Evolutionary conservation across 2,113 vertebrate genomes (phyloP).

Genomic region (Psilopsiagon aymara): DNA sequence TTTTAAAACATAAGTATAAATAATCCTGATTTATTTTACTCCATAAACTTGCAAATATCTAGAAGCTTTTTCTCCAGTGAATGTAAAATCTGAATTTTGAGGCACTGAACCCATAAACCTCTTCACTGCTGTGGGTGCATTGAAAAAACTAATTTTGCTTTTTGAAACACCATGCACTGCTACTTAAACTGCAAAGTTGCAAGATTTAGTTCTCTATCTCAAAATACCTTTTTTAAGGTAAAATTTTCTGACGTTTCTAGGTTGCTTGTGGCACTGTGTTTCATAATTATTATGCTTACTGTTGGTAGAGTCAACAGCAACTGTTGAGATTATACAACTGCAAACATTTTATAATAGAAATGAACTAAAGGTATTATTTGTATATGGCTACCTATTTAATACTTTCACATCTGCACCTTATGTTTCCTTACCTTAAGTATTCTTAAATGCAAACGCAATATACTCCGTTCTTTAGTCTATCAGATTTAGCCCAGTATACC

Average conservation of each 20-base stretch:
- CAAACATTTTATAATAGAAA: background rate
- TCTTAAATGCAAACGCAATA: background rate
- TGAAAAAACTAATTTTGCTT: background rate
- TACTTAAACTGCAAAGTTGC: background rate
- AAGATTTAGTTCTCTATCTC: background rate
- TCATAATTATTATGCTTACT: background rate
- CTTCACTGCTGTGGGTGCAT: background rate
- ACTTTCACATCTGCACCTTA: background rate
- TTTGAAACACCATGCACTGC: background rate
- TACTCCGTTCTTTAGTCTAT: background rate
- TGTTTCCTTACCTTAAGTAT: background rate
- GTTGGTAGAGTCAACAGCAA: background rate
- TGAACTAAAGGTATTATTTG: background rate
- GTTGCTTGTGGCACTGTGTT: background rate
- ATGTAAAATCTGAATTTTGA: background rate
- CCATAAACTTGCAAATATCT: background rate
- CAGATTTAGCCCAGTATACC: background rate
- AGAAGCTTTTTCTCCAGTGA: background rate
- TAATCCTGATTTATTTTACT: background rate
- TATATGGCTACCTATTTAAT: background rate
- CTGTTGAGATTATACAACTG: background rate
- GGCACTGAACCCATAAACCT: fast-evolving
- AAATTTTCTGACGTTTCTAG: background rate
- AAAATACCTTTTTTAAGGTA: background rate
- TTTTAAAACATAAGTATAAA: background rate